Base-by-base conservation (phyloP, 2,113 vertebrate species). In the Macheiramphus alcinus region DNA sequence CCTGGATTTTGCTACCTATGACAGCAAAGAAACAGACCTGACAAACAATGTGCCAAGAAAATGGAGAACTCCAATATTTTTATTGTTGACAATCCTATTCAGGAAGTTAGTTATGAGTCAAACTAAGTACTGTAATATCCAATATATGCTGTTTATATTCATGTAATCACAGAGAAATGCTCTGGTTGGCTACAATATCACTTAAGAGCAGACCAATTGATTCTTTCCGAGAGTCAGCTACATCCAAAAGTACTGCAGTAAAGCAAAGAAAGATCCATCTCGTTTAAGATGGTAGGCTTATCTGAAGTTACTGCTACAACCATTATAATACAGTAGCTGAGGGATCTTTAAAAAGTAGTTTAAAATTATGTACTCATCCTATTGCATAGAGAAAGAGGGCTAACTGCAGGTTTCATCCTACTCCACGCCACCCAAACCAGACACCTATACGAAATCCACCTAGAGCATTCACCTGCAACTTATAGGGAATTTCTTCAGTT, bases 1-100 rank as follows among this genome's bases (percentile, higher is more conserved):
- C 80, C 63, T 88, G 59, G 52, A 59, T 67, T 74, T 86, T 96
- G 82, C 82, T 96, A 93, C 90, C 88, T 83, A 65, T 17, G 34
- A 88, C 32, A 92, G 59, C 43, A 94, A 65, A 94, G 80, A 90
- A 91, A 89, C 15, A 34, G 58, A 63, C 13, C 61, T 83, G 65
- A 66, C 85, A 80, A 90, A 70, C 13, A 82, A 58, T 0, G 0
- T 71, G 75, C 75, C 79, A 93, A 84, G 75, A 80, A 84, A 96
- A 84, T 4, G 3, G n/a, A 83, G 38, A 87, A 75, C 38, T 92
- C 68, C 13, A 63, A 63, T 83, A 72, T 40, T 92, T 96, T 70
- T 68, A 88, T 34, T 10, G 2, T 52, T 81, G 73, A 75, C 61
- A 84, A 4, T 80, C 71, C 32, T 92, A 42, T 59, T 76, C 82